Evolutionary conservation across 2,888 invertebrate genomes (phyloP).

Genomic region (Clitarchus hookeri): DNA sequence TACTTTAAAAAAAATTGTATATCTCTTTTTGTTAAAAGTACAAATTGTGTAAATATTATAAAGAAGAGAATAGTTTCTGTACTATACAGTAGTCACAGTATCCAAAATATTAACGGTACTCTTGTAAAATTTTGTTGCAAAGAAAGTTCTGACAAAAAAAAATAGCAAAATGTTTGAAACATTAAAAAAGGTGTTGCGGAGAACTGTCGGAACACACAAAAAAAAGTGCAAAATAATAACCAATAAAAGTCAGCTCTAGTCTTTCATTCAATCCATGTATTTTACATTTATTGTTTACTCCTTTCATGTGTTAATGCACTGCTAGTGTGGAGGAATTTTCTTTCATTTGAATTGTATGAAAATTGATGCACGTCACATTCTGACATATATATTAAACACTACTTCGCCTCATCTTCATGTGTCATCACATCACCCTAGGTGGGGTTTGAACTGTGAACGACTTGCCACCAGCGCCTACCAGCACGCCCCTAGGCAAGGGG

Average conservation of each 20-base stretch:
- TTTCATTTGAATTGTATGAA: no score
- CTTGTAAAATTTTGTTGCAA: conserved; percentile 8
- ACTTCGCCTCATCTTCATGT: no score
- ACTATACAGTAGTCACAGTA: background rate
- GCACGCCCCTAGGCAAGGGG: no score
- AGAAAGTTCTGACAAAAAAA: background rate
- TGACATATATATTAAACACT: no score
- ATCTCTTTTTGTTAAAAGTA: background rate
- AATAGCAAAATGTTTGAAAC: background rate
- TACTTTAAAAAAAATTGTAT: background rate
- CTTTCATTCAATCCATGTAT: background rate
- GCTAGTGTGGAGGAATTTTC: no score
- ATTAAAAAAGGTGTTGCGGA: background rate
- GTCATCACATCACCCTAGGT: no score
- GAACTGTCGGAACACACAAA: background rate
- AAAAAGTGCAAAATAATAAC: conserved; percentile 5
- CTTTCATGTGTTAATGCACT: no score
- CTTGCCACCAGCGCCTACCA: no score
- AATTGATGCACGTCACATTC: no score
- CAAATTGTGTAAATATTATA: background rate
- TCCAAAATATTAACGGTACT: background rate
- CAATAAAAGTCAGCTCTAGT: background rate
- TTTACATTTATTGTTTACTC: no score
- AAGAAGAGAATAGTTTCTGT: background rate
- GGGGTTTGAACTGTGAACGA: no score